Base-by-base conservation (phyloP, 2,888 invertebrate genomes). In the Caenorhabditis uteleia region DNA sequence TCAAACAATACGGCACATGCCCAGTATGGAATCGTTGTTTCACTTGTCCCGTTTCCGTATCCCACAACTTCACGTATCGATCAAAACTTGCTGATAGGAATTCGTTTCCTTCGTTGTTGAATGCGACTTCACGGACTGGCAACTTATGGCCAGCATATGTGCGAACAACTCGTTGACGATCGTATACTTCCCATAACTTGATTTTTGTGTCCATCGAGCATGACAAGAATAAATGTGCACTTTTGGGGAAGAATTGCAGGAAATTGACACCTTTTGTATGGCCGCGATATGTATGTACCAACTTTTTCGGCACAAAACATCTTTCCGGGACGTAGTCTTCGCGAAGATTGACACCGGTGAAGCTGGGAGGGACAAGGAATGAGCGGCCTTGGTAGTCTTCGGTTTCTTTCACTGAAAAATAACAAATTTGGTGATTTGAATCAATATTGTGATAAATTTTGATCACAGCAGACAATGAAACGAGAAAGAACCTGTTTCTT, bases 61-160 rank as follows among this genome's bases (percentile, higher is more conserved):
- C 97, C 98, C 98, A 99, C 39, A 99, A 86, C 86, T 98, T 98
- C 57, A 97, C 92, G 83, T 92, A 95, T 50, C 95, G 89, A 86
- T 95, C 95, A 85, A 95, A 97, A 0, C 89, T 90, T 38, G 95
- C 95, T 0, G 95, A 95, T 3, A 98, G 85, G 85, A 99, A 98
- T 80, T 91, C 89, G 36, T 89, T 89, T 1, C 98, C 98, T 36
- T 88, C 88, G 83, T 95, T 95, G 84, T 95, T 95, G 86, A 98
- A 99, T 83, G 91, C 68, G 2, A 74, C 65, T 43, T 98, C 98
- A 53, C 95, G 87, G 10, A 99, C 95, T 1, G 97, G 97, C 85
- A 97, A 94, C 51, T 92, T 88, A 85, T 99, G 98, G 0, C 98
- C 98, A 78, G 90, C 90, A 85, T 95, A 99, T 0, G 97, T 95